A percentile compares a stretch with the other conserved stretches of the same genome.
phyloP scores from a whole-genome alignment of 2,797 vertebrate genomes.

The Anas bernieri region DNA sequence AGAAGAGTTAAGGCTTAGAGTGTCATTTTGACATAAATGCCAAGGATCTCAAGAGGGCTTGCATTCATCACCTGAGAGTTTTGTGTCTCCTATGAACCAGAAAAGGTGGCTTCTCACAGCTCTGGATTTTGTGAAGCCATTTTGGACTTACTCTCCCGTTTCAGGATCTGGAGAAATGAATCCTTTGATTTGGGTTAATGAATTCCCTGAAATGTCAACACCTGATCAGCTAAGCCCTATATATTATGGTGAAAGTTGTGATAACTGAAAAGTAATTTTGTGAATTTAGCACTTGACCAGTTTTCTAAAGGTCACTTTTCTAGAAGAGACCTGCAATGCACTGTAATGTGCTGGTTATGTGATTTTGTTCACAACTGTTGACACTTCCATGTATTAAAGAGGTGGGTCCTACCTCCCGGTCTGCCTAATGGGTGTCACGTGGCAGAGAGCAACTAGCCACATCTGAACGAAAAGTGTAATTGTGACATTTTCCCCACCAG shows the following conservation, averaged over 20 bases:
- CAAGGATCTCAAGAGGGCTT: conserved; percentile 7
- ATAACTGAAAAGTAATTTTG: not conserved
- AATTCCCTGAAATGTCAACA: not conserved
- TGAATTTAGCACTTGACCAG: not conserved
- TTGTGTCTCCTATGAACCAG: not conserved
- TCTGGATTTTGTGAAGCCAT: not conserved
- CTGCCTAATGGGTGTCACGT: not conserved
- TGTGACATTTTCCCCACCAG: conserved; percentile 72
- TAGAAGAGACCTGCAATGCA: not conserved
- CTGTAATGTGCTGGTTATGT: not conserved
- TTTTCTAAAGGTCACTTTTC: not conserved
- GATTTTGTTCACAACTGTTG: not conserved
- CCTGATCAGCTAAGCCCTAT: not conserved
- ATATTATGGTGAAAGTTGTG: not conserved
- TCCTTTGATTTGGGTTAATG: not conserved
- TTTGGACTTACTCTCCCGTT: not conserved
- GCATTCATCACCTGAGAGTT: not conserved
- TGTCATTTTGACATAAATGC: conserved; percentile 22
- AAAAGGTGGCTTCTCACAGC: not conserved
- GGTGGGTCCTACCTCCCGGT: not conserved
- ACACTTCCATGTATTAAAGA: fast-evolving
- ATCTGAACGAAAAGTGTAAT: not conserved
- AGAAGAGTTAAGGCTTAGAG: not conserved
- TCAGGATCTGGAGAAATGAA: not conserved
- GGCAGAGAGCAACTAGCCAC: not conserved